Evolutionary conservation across 2,797 vertebrate genomes (phyloP), one percentile per base, ranked within the genome.

Genomic region (Trachurus trachurus): DNA sequence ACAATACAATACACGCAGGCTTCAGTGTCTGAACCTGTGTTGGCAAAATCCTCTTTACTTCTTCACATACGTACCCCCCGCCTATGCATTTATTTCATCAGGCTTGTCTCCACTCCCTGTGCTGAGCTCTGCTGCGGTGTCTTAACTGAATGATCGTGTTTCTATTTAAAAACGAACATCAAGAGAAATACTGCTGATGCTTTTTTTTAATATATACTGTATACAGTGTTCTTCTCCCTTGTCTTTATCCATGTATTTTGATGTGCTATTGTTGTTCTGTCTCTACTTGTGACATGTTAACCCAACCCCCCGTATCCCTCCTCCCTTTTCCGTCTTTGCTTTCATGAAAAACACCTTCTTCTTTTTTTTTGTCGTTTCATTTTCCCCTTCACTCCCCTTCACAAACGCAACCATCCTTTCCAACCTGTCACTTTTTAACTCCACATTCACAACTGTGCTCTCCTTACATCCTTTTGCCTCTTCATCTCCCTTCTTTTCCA

Each of bases 31-130:
- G 80, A 87, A 88, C 79, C 82, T 85, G 72, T 80, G 76, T 87
- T 80, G 73, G 86, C 74, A 87, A 91, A 89, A 86, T 76, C 88
- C 89, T 88, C 81, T 74, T 81, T 78, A 82, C 81, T 71, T 72
- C 87, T 82, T 83, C 78, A 76, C 73, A 69, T 78, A 44, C 42
- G 34, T 29, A 29, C 40, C 76, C 78, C 66, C 78, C 10, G 1
- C 59, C 63, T 70, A 61, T 68, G 53, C 44, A 71, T 53, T 66
- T 66, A 66, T 80, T 70, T 86, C 84, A 81, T 85, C 80, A 82
- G 85, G 50, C 71, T 34, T 40, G 62, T 80, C 69, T 78, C 73
- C 37, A 19, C 50, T 81, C 54, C 47, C 47, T 75, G 49, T 61
- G 78, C 66, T 68, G 49, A 56, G 78, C 66, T 68, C 64, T 74